Percentiles rank a stretch among this genome's conserved stretches.
phyloP scores from a whole-genome alignment of 2,113 vertebrate species.

The Chascanopsetta lugubris region DNA sequence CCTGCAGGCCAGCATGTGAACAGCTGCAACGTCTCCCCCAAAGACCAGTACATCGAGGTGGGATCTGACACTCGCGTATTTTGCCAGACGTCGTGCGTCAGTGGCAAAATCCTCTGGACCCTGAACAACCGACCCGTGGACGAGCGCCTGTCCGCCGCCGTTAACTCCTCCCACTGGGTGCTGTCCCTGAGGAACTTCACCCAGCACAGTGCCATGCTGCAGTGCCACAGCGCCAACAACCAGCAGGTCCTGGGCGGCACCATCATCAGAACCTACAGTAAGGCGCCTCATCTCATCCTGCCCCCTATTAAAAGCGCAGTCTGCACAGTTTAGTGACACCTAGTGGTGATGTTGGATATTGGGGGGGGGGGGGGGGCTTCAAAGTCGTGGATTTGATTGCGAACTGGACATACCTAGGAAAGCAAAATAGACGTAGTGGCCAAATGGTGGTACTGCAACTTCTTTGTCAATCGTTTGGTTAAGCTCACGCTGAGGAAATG shows the following conservation, averaged over 20 bases:
- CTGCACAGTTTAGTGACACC: too few relatives aligned
- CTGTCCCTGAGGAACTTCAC: constrained; percentile 61
- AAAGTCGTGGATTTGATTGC: too few relatives aligned
- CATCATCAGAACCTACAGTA: constrained; percentile 61
- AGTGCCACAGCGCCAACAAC: constrained; percentile 35
- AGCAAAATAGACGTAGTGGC: too few relatives aligned
- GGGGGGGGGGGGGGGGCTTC: too few relatives aligned
- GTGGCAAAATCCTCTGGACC: constrained; percentile 54
- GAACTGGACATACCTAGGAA: too few relatives aligned
- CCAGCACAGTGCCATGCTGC: neutral
- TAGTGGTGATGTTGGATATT: too few relatives aligned
- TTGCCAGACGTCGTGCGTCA: constrained; percentile 39
- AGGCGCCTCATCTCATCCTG: too few relatives aligned
- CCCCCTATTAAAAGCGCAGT: too few relatives aligned
- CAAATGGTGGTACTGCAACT: too few relatives aligned
- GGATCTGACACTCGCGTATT: constrained; percentile 31
- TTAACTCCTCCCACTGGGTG: constrained; percentile 46
- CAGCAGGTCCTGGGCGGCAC: constrained; percentile 48
- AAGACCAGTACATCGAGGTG: constrained; percentile 43
- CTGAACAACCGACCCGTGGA: neutral
- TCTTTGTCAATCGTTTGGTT: too few relatives aligned
- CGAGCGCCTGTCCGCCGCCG: constrained; percentile 5
- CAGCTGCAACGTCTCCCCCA: constrained; percentile 44
- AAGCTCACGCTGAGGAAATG: too few relatives aligned
- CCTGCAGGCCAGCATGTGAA: constrained; percentile 29